Evolutionary conservation across 2,888 invertebrate species (phyloP), one percentile per base, ranked within the genome.

Genomic region (Eueremaeus valkanovi): DNA sequence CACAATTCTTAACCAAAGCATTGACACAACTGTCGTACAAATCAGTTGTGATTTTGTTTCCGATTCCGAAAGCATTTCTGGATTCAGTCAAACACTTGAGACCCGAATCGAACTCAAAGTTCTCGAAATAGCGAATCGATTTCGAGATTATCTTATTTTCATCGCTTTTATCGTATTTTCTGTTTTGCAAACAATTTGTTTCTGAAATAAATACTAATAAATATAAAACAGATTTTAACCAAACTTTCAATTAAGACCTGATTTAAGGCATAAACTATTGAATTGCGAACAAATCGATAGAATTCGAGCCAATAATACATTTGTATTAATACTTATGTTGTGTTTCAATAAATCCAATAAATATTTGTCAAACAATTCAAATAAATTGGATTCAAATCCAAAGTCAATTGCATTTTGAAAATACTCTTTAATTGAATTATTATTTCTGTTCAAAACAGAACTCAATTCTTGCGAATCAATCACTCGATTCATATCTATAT

Each of bases 351-450:
- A 36, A 66, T 66, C 40, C 1, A n/a, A 1, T 21, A 66, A 66
- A 66, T 21, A 66, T 21, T 66, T 66, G 40, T 66, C 66, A 66
- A 66, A 40, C 27, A 66, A 36, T 6, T 33, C 31, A 36, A 66
- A 36, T 31, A 36, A 66, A 21, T 40, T n/a, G 1, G n/a, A 5
- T 66, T 66, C 36, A n/a, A 33, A 21, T 36, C 66, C 40, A 66
- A 13, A 8, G 13, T 13, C 11, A 8, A 66, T 66, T 18, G 18
- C 40, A 66, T 66, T 66, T 66, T 18, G 21, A n/a, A 66, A 66
- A n/a, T 66, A 66, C 13, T 61, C 31, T 3, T 29, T 18, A 31
- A 61, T 61, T 31, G 58, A 16, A 8, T 31, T 31, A 36, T 36
- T 6, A 36, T 66, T 66, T 66, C 36, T 36, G 9, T 36, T n/a